phyloP scores from a whole-genome alignment of 2,113 vertebrate species.

The Hemiprocne comata region DNA sequence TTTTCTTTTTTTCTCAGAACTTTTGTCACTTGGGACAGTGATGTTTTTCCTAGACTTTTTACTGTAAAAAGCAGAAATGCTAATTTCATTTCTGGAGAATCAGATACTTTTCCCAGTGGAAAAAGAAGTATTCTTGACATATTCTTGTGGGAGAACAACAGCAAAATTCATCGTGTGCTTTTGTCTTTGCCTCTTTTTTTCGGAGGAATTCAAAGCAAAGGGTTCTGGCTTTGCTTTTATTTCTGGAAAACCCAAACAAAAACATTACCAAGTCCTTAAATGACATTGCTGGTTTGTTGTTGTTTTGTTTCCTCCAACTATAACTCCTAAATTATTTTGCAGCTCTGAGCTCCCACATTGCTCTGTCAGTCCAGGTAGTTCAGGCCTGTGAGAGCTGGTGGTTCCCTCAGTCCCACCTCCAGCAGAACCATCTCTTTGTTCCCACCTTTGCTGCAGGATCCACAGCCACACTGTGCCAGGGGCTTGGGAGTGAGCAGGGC shows the following conservation, averaged over 20 bases:
- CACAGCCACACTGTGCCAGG: neutral
- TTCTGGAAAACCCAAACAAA: neutral
- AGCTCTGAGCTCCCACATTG: neutral
- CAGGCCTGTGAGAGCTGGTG: neutral
- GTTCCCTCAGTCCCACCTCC: rapidly evolving
- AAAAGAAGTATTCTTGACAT: neutral
- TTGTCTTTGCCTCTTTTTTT: neutral
- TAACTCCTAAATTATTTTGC: rapidly evolving
- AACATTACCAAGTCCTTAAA: neutral
- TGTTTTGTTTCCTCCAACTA: neutral
- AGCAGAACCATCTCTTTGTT: neutral
- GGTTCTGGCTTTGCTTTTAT: neutral
- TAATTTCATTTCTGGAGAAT: neutral
- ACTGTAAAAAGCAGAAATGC: neutral
- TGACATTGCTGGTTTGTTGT: neutral
- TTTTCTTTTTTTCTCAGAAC: neutral
- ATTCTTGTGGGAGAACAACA: neutral
- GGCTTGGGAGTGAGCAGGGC: neutral
- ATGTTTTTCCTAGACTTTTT: neutral
- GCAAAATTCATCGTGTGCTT: neutral
- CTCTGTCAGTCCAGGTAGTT: neutral
- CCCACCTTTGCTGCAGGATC: neutral
- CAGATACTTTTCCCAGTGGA: neutral
- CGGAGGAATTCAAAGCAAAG: rapidly evolving
- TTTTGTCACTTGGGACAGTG: neutral